Base-by-base conservation (phyloP, 37 sponge, comb jelly and placozoan species). In the Halichondria panicea region DNA sequence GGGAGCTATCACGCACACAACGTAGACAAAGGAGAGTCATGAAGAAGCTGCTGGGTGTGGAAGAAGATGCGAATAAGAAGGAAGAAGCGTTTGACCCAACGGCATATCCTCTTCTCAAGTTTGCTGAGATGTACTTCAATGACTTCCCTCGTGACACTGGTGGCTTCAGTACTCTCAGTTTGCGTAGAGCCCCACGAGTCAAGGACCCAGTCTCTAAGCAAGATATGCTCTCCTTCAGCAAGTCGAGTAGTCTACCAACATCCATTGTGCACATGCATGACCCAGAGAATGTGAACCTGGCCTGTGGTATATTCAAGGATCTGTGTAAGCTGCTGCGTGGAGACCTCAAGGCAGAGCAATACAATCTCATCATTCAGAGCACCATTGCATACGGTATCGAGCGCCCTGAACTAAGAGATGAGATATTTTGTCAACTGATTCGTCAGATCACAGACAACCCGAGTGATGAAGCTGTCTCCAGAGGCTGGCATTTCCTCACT, bases 211-310 rank as follows among this genome's bases (percentile, higher is more conserved):
- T 95, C 7, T 90, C 93, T 31, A 95, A 95, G 58, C 27, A 63
- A 37, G 93, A 95, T 15, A 95, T 95, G 96, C 81, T 96, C 1
- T 33, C 54, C 18, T 96, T 72, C 77, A 84, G 94, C 37, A 87
- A 87, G 43, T 48, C 71, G 4, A 56, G 48, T 25, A 82, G 74
- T 38, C 63, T 96, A 18, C 92, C 93, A 5, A 96, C 94, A 15
- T 96, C 97, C 4, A 78, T 93, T 69, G 91, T 96, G 0, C 97
- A 96, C 78, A 93, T 96, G 94, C 97, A 96, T 46, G 94, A 93
- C 71, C 93, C 94, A 11, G 97, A 96, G 65, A 96, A 93, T 43
- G 97, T 93, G 34, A 93, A 93, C 75, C 64, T 96, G 13, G 91
- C 97, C 38, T 96, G 97, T 69, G 87, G 78, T 52, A 93, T 96